phyloP scores from a whole-genome alignment of 2,113 vertebrate genomes.

The Albula glossodonta region DNA sequence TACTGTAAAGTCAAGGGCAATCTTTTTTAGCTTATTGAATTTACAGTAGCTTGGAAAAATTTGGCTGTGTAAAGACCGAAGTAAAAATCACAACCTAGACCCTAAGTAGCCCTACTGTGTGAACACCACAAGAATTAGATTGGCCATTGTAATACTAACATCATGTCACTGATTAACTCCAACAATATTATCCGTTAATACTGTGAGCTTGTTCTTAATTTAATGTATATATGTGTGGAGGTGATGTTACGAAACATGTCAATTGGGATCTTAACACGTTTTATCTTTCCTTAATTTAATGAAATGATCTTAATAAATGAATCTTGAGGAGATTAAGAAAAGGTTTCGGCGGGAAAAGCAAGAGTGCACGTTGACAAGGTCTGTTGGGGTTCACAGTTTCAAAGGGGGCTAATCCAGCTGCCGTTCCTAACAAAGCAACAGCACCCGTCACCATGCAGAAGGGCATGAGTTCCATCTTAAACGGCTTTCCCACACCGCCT shows the following conservation, averaged over 20 bases:
- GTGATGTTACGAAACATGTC: not conserved
- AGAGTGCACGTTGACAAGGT: not conserved
- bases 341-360: conserved; percentile 11
- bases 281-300: not conserved
- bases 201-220: not conserved
- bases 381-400: conserved; percentile 29
- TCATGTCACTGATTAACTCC: no score
- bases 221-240: not conserved
- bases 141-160: no score
- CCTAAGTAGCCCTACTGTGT: no score
- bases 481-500: conserved; percentile 34
- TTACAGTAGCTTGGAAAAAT: no score
- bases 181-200: no score
- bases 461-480: conserved; percentile 5
- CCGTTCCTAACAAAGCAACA: conserved; percentile 20
- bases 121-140: no score
- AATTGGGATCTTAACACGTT: not conserved
- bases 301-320: not conserved
- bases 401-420: conserved; percentile 30
- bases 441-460: conserved; percentile 3
- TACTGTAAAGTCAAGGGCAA: not conserved
- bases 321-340: not conserved
- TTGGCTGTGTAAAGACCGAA: no score
- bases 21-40: no score
- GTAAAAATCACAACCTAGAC: no score